phyloP scores from a whole-genome alignment of 2,797 vertebrate genomes.

The Muscicapa striata region DNA sequence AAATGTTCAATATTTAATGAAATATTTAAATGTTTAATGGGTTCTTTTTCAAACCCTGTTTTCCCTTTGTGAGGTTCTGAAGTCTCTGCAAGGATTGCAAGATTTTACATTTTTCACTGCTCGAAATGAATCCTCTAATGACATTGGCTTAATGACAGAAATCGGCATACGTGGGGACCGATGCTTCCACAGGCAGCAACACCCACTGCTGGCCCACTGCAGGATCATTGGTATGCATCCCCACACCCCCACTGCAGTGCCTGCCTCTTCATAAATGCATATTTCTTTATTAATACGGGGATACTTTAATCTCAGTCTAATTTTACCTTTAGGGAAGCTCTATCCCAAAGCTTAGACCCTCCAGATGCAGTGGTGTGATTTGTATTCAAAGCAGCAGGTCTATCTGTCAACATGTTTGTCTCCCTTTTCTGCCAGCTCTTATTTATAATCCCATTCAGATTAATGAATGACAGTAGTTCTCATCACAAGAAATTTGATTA shows the following conservation, averaged over 20 bases:
- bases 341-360: slow-evolving; percentile 50
- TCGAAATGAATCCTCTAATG: neutral
- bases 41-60: slow-evolving; percentile 49
- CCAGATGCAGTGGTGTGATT: slow-evolving; percentile 65
- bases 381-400: slow-evolving; percentile 67
- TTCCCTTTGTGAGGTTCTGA: neutral
- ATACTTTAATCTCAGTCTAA: slow-evolving; percentile 71
- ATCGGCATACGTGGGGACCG: accelerated
- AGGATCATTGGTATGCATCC: slow-evolving; percentile 41
- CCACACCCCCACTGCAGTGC: neutral
- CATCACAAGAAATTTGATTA: slow-evolving; percentile 85
- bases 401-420: slow-evolving; percentile 77
- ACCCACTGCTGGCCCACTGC: neutral
- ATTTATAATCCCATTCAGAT: slow-evolving; percentile 84
- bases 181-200: neutral
- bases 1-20: slow-evolving; percentile 74
- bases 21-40: slow-evolving; percentile 74
- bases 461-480: slow-evolving; percentile 85
- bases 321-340: slow-evolving; percentile 74
- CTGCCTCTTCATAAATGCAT: slow-evolving; percentile 6
- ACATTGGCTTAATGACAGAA: neutral
- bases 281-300: slow-evolving; percentile 69
- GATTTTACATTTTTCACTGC: neutral
- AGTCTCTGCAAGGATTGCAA: neutral
- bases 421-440: slow-evolving; percentile 79